A percentile compares a stretch with the other conserved stretches of the same genome.
These are phyloP conservation scores for Alcis repandata DNA, from an alignment of 2,888 invertebrate species.

Conservation along the genomic window DNA sequence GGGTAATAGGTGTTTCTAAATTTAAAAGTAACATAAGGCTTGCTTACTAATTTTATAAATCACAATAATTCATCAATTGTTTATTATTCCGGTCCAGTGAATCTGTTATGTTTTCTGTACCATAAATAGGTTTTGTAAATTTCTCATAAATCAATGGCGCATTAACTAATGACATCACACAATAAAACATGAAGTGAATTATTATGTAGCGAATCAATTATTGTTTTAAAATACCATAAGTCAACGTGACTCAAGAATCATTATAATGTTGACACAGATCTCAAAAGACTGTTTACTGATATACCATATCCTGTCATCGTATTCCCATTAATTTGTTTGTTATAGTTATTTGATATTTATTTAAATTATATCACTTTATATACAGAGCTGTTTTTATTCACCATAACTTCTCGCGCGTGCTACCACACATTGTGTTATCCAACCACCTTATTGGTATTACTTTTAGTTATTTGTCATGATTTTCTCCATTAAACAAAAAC, in stretches of 20 bases:
- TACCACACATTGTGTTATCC: no score
- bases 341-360: slow-evolving; percentile 7
- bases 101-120: neutral
- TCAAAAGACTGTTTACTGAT: slow-evolving; percentile 7
- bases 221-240: slow-evolving; percentile 3
- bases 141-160: neutral
- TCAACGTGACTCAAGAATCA: slow-evolving; percentile 11
- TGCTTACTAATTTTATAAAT: no score
- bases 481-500: no score
- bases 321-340: neutral
- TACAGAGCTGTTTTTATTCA: no score
- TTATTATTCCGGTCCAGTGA: no score
- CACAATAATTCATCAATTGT: no score
- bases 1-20: no score
- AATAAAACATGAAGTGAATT: slow-evolving; percentile 2
- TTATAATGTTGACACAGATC: slow-evolving; percentile 11
- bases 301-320: slow-evolving; percentile 7
- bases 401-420: no score
- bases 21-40: no score
- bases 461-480: no score
- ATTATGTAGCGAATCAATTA: slow-evolving; percentile 5
- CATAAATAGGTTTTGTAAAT: slow-evolving; percentile 6
- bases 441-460: no score
- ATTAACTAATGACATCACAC: neutral
- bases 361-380: slow-evolving; percentile 8